These are phyloP conservation scores for Zaprionus inermis DNA, from an alignment of 1,140 invertebrate genomes.

Conservation along the genomic window DNA sequence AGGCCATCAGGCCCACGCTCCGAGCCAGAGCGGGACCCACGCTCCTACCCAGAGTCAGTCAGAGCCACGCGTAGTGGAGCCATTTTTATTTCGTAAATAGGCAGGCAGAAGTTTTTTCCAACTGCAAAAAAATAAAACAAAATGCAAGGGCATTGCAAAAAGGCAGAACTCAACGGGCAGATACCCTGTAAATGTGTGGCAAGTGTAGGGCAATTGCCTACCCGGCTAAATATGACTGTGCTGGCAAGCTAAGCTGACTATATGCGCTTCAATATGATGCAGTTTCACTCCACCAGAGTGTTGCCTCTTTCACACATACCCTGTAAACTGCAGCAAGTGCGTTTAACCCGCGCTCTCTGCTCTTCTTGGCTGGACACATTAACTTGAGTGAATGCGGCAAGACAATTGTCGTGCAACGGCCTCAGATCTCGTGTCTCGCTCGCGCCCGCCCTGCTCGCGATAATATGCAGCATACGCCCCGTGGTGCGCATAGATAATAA, in stretches of 20 bases:
- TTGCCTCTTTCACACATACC: background rate
- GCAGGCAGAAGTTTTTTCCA: slow-evolving; percentile 55
- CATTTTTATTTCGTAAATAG: slow-evolving; percentile 52
- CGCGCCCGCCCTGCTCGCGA: background rate
- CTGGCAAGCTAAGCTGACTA: background rate
- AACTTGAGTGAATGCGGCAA: slow-evolving; percentile 9
- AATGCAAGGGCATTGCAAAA: slow-evolving; percentile 8
- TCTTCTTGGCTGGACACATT: background rate
- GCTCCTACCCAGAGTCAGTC: background rate
- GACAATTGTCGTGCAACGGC: slow-evolving; percentile 2
- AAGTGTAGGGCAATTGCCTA: too few relatives aligned
- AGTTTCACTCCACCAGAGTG: too few relatives aligned
- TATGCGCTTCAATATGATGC: background rate
- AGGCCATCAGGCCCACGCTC: slow-evolving; percentile 57
- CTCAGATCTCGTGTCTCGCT: background rate
- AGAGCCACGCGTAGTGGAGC: slow-evolving; percentile 46
- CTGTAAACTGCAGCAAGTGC: background rate
- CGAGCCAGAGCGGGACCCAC: too few relatives aligned
- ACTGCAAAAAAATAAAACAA: slow-evolving; percentile 15
- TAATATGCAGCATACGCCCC: slow-evolving; percentile 69
- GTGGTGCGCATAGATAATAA: slow-evolving; percentile 69
- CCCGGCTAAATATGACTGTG: too few relatives aligned
- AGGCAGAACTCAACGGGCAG: background rate
- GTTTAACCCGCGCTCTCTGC: background rate
- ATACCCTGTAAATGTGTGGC: background rate